Conservation (phyloP, 2,797 vertebrate species). For the Champsocephalus gunnari region DNA sequence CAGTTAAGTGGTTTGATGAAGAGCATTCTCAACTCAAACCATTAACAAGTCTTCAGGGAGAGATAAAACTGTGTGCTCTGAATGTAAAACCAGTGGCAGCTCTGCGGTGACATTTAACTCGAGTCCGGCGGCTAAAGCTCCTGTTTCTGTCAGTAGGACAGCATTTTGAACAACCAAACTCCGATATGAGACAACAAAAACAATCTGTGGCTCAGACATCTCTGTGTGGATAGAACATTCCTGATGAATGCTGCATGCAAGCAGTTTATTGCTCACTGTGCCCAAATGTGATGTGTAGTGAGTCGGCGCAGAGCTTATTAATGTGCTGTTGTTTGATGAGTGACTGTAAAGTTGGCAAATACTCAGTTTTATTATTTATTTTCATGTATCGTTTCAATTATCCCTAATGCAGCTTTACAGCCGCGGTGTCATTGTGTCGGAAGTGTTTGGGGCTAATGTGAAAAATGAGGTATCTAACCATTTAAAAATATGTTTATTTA, state of each 20-base stretch:
- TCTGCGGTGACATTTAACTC: not conserved
- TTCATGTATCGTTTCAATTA: conserved; percentile 26
- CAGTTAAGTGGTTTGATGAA: not conserved
- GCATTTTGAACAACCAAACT: not conserved
- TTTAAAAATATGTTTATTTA: conserved; percentile 4
- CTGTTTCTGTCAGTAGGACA: not conserved
- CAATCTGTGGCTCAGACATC: not conserved
- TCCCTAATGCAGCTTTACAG: conserved; percentile 10
- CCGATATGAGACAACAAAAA: not conserved
- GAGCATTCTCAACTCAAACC: conserved; percentile 4
- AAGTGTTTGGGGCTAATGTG: conserved; percentile 16
- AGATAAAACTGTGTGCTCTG: not conserved
- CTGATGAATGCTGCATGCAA: not conserved
- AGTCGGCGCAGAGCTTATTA: conserved; percentile 16
- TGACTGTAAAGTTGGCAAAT: conserved; percentile 19
- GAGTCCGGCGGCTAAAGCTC: not conserved
- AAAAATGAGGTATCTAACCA: not conserved
- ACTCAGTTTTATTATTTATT: conserved; percentile 23
- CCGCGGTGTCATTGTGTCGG: conserved; percentile 15
- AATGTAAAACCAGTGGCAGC: not conserved
- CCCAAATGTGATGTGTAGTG: conserved; percentile 17
- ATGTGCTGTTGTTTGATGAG: conserved; percentile 20
- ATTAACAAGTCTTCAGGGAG: not conserved
- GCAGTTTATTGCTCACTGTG: conserved; percentile 4
- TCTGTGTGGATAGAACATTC: not conserved